Evolutionary conservation across 2,888 invertebrate species (phyloP).

Genomic region (Parelbella ahira): DNA sequence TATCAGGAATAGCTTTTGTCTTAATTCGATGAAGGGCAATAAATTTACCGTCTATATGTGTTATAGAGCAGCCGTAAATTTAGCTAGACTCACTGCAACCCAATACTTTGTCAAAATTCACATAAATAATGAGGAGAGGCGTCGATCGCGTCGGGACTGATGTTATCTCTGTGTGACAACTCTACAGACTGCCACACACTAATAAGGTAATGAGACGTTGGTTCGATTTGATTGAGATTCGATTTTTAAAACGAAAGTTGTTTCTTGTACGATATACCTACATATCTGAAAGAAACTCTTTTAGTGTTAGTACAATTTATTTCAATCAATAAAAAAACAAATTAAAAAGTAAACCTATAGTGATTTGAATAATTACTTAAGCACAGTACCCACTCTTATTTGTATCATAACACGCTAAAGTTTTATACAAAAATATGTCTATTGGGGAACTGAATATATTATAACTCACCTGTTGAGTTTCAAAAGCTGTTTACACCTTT

Average conservation of each 20-base stretch:
- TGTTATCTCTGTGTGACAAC: slow-evolving; percentile 65
- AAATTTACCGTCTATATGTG: slow-evolving; percentile 48
- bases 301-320: too few species aligned
- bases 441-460: slow-evolving; percentile 1
- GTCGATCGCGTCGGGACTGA: slow-evolving; percentile 46
- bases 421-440: too few species aligned
- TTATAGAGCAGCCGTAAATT: slow-evolving; percentile 67
- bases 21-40: slow-evolving; percentile 60
- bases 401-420: too few species aligned
- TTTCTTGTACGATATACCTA: too few species aligned
- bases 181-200: slow-evolving; percentile 61
- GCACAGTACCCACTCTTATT: too few species aligned
- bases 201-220: slow-evolving; percentile 13
- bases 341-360: too few species aligned
- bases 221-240: neutral
- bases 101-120: slow-evolving; percentile 70
- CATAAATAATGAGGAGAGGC: slow-evolving; percentile 71
- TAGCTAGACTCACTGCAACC: slow-evolving; percentile 60
- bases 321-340: too few species aligned
- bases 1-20: slow-evolving; percentile 71
- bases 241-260: neutral
- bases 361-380: too few species aligned
- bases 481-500: slow-evolving; percentile 11
- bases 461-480: slow-evolving; percentile 18
- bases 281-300: too few species aligned